Conservation (phyloP, 2,797 vertebrate genomes). For the Megaceryle alcyon region DNA sequence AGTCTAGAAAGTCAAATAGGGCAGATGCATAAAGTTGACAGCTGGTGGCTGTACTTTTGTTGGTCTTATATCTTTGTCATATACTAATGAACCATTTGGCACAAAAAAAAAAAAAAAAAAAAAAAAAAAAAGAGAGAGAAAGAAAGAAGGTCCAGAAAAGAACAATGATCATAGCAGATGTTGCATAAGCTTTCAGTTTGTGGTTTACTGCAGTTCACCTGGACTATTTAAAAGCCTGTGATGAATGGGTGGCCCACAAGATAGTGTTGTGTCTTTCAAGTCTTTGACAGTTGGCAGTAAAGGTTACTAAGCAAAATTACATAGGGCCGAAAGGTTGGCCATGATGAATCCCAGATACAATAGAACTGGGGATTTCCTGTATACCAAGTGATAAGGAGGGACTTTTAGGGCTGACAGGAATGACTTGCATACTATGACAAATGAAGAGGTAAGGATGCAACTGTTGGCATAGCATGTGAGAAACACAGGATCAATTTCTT, state of each 20-base stretch:
- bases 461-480: not conserved
- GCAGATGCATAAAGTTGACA: not conserved
- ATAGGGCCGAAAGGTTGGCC: slow-evolving; percentile 47
- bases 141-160: not conserved
- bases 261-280: slow-evolving; percentile 28
- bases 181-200: not conserved
- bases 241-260: slow-evolving; percentile 30
- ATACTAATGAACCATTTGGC: slow-evolving; percentile 19
- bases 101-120: not conserved
- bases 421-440: not conserved
- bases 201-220: slow-evolving; percentile 34
- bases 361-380: slow-evolving; percentile 19
- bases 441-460: slow-evolving; percentile 13
- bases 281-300: slow-evolving; percentile 15
- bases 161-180: not conserved
- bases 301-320: slow-evolving; percentile 48
- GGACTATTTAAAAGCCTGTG: slow-evolving; percentile 37
- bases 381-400: slow-evolving; percentile 2
- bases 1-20: slow-evolving; percentile 26
- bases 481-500: not conserved
- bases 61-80: slow-evolving; percentile 31
- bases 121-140: not conserved
- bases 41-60: not conserved
- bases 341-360: slow-evolving; percentile 55
- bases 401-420: slow-evolving; percentile 18